phyloP scores from a whole-genome alignment of 2,888 invertebrate genomes.

The Xanthia icteritia region DNA sequence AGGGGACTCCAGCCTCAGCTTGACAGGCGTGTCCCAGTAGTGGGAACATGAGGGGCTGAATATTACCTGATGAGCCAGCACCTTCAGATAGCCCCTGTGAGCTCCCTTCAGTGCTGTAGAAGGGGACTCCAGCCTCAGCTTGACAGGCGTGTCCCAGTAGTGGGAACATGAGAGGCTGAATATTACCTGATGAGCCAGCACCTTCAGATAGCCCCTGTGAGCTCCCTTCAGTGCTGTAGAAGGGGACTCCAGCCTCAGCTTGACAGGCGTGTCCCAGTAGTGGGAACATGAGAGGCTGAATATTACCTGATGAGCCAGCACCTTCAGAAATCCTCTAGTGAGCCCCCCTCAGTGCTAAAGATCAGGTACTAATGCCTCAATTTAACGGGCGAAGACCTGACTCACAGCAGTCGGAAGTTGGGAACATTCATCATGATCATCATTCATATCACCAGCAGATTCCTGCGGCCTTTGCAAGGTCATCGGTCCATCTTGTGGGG shows the following conservation, averaged over 20 bases:
- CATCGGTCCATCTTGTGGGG: too few species aligned
- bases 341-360: constrained; percentile 92
- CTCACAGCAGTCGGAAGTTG: too few species aligned
- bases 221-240: constrained; percentile 85
- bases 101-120: constrained; percentile 93
- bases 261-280: constrained; percentile 93
- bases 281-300: background rate
- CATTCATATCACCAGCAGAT: too few species aligned
- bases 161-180: constrained; percentile 66
- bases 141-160: constrained; percentile 92
- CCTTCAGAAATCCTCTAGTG: constrained; percentile 94
- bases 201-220: constrained; percentile 95
- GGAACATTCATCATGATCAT: too few species aligned
- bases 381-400: constrained; percentile 94
- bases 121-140: constrained; percentile 93
- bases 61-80: constrained; percentile 93
- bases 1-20: constrained; percentile 93
- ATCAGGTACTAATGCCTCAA: constrained; percentile 94
- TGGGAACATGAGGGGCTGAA: constrained; percentile 67
- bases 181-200: constrained; percentile 93
- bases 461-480: too few species aligned
- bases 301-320: constrained; percentile 92
- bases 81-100: constrained; percentile 94
- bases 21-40: constrained; percentile 92
- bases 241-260: constrained; percentile 91